These are phyloP conservation scores for Hybognathus amarus DNA, from an alignment of 2,797 vertebrate species.

Conservation along the genomic window DNA sequence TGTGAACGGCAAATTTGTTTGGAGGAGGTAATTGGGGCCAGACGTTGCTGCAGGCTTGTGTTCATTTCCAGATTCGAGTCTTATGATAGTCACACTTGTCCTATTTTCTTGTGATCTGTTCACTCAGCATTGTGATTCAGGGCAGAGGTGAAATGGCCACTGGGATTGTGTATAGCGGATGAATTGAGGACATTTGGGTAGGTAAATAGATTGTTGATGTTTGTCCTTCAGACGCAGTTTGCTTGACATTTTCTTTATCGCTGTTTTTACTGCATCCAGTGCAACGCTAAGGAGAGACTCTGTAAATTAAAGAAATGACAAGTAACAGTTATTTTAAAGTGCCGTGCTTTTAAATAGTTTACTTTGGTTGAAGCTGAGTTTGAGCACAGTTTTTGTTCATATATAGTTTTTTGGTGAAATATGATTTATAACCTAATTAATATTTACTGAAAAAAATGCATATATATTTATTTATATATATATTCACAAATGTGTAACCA, in stretches of 20 bases:
- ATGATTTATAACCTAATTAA: constrained; percentile 3
- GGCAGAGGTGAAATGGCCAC: constrained; percentile 61
- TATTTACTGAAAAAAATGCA: background rate
- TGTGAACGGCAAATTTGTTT: background rate
- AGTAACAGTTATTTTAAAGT: background rate
- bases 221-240: constrained; percentile 73
- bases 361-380: background rate
- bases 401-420: background rate
- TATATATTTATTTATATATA: too few relatives aligned
- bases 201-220: constrained; percentile 80
- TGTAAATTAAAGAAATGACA: constrained; percentile 16
- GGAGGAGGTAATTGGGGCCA: constrained; percentile 4
- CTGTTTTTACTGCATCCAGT: constrained; percentile 13
- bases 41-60: constrained; percentile 1
- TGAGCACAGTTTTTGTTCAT: background rate
- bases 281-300: background rate
- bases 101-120: constrained; percentile 12
- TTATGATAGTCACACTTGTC: constrained; percentile 5
- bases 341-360: background rate
- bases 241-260: constrained; percentile 67
- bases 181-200: constrained; percentile 76
- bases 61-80: constrained; percentile 11
- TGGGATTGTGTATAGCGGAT: constrained; percentile 53
- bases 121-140: constrained; percentile 28
- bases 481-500: background rate